A percentile compares a stretch with the other conserved stretches of the same genome.
Evolutionary conservation across 2,888 invertebrate genomes (phyloP).

Genomic region (Agrotis exclamationis): DNA sequence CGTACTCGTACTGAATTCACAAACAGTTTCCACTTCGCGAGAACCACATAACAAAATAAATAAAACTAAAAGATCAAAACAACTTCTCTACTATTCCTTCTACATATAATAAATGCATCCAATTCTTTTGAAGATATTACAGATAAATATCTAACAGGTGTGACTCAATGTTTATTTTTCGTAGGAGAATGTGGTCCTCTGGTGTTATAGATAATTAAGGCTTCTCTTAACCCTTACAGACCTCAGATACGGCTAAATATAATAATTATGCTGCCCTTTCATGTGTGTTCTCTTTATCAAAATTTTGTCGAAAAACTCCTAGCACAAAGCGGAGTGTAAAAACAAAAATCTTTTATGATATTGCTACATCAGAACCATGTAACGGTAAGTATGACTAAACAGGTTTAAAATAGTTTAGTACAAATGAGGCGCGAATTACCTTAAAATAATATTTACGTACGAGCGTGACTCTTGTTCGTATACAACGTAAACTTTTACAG

Average conservation of each 20-base stretch:
- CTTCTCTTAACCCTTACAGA: too few relatives aligned
- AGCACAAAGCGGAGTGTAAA: too few relatives aligned
- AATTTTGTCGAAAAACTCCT: too few relatives aligned
- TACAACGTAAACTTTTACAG: slow-evolving; percentile 43
- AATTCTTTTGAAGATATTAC: slow-evolving; percentile 51
- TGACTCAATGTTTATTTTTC: slow-evolving; percentile 16
- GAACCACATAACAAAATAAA: slow-evolving; percentile 45
- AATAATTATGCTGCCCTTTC: too few relatives aligned
- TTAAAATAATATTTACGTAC: slow-evolving; percentile 39
- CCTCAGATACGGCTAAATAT: too few relatives aligned
- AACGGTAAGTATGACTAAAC: too few relatives aligned
- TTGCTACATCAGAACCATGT: too few relatives aligned
- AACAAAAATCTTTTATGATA: too few relatives aligned
- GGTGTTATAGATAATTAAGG: too few relatives aligned
- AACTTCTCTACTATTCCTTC: slow-evolving; percentile 27
- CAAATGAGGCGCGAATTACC: slow-evolving; percentile 33
- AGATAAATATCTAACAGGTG: slow-evolving; percentile 21
- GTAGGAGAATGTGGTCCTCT: too few relatives aligned
- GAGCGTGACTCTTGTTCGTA: slow-evolving; percentile 36
- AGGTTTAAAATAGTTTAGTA: slow-evolving; percentile 2
- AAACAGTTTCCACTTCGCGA: slow-evolving; percentile 36
- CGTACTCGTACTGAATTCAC: slow-evolving; percentile 29
- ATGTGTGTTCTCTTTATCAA: too few relatives aligned
- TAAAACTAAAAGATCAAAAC: slow-evolving; percentile 48
- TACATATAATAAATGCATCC: slow-evolving; percentile 31